These are phyloP conservation scores for Lagopus leucura DNA, from an alignment of 2,113 vertebrate genomes.

Conservation along the genomic window DNA sequence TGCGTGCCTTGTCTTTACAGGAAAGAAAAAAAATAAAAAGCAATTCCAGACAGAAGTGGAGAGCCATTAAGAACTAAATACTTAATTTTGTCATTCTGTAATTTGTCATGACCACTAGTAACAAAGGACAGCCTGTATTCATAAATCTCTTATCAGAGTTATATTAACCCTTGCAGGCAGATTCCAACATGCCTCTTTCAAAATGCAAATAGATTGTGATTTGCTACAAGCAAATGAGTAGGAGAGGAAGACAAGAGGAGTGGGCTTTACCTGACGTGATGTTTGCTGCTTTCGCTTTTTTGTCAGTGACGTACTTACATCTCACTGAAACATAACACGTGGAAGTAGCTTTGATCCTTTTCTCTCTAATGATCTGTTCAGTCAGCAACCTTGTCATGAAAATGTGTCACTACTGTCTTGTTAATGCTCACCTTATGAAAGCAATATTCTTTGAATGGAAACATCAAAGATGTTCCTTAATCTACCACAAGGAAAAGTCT, in stretches of 20 bases:
- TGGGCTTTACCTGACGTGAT: background rate
- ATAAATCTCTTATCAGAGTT: background rate
- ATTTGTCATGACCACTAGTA: background rate
- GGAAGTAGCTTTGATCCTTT: slow-evolving; percentile 34
- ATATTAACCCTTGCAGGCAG: background rate
- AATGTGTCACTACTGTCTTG: background rate
- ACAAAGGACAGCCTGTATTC: background rate
- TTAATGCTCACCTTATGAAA: slow-evolving; percentile 17
- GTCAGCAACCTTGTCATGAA: background rate
- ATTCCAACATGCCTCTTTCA: background rate
- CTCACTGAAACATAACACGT: background rate
- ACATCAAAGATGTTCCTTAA: slow-evolving; percentile 9
- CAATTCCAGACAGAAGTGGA: background rate
- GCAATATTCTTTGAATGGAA: slow-evolving; percentile 9
- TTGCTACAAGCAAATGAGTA: background rate
- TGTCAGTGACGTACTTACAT: fast-evolving
- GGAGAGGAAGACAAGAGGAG: background rate
- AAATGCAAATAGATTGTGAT: background rate
- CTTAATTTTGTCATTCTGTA: background rate
- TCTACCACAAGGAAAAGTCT: background rate
- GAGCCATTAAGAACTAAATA: background rate
- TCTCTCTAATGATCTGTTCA: slow-evolving; percentile 47
- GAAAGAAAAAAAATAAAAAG: background rate
- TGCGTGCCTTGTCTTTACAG: background rate
- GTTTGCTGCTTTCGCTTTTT: background rate